Conservation (phyloP, 2,888 invertebrate genomes). For the Leptinotarsa rubiginosa region DNA sequence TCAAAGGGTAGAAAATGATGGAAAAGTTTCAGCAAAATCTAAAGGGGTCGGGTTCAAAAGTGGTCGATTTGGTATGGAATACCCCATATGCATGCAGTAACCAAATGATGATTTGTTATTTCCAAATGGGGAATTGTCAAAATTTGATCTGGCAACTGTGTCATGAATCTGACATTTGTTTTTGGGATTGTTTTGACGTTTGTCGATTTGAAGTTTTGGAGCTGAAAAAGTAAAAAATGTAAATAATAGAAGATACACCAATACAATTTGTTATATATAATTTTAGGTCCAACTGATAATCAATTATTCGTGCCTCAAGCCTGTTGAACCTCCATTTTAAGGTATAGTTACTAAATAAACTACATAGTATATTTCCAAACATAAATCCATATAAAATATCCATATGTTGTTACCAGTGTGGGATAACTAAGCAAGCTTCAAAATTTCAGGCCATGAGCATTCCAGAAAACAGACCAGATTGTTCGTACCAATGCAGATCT, state of each 20-base stretch:
- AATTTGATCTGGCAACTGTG: too few relatives aligned
- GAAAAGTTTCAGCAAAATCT: too few relatives aligned
- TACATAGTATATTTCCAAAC: background rate
- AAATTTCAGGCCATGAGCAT: conserved; percentile 14
- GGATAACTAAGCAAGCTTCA: background rate
- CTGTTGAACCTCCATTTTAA: background rate
- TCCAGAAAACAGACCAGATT: conserved; percentile 62
- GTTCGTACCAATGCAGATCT: conserved; percentile 73
- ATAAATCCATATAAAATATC: background rate
- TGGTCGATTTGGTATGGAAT: too few relatives aligned
- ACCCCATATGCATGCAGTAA: too few relatives aligned
- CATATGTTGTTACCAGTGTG: conserved; percentile 4
- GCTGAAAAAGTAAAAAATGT: background rate
- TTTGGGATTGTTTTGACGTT: background rate
- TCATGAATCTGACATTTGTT: background rate
- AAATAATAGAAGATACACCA: background rate
- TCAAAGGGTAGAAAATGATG: too few relatives aligned
- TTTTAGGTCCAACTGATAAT: background rate
- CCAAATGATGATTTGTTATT: too few relatives aligned
- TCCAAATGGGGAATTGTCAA: too few relatives aligned
- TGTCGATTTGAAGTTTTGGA: background rate
- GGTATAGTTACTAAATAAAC: background rate
- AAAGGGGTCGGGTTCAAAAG: too few relatives aligned
- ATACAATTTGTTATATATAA: background rate
- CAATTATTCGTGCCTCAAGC: background rate